Conservation (phyloP, 2,888 invertebrate species). For the Sialis lutaria region DNA sequence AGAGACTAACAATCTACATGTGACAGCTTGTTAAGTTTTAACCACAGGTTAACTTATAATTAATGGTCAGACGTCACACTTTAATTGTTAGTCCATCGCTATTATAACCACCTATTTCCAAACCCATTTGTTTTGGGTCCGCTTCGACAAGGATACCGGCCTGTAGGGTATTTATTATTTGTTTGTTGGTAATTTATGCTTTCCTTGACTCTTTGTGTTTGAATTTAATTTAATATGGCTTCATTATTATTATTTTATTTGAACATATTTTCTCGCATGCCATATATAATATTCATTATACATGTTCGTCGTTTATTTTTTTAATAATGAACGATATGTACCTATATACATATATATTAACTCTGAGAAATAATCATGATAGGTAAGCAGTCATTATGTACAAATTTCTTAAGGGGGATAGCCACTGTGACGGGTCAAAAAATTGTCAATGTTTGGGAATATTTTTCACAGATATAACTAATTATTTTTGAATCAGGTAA, state of each 20-base stretch:
- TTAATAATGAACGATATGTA: too few relatives aligned
- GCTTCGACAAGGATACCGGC: background rate
- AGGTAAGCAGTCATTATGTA: too few relatives aligned
- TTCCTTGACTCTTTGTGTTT: background rate
- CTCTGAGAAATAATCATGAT: too few relatives aligned
- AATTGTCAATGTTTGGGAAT: too few relatives aligned
- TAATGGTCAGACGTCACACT: slow-evolving; percentile 29
- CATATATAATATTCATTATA: too few relatives aligned
- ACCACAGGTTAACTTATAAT: slow-evolving; percentile 33
- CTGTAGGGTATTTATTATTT: slow-evolving; percentile 4
- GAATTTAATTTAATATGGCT: background rate
- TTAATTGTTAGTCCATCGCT: slow-evolving; percentile 30
- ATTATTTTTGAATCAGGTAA: too few relatives aligned
- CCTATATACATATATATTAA: too few relatives aligned
- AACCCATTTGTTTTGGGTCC: slow-evolving; percentile 5
- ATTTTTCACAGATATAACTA: too few relatives aligned
- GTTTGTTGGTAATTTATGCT: slow-evolving; percentile 5
- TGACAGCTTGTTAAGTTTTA: slow-evolving; percentile 33
- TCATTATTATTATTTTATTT: background rate
- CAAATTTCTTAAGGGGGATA: too few relatives aligned
- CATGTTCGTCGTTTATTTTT: too few relatives aligned
- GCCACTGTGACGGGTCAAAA: too few relatives aligned
- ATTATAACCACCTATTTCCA: slow-evolving; percentile 18
- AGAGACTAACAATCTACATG: slow-evolving; percentile 30
- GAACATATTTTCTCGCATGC: too few relatives aligned